phyloP scores from a whole-genome alignment of 2,888 invertebrate genomes.

The Erebia ligea region DNA sequence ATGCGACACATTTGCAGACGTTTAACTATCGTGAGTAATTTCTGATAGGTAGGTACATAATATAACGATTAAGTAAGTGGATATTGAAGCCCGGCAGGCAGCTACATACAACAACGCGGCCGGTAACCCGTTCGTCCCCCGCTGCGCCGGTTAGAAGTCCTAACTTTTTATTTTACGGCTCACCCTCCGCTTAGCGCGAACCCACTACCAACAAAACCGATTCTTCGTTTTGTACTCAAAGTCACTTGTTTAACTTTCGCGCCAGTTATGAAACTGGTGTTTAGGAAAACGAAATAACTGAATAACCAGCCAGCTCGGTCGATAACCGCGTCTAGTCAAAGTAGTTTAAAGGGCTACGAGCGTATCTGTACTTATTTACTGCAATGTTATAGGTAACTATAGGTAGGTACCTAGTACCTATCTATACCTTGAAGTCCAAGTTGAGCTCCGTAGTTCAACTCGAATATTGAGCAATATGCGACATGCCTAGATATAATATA shows the following conservation, averaged over 20 bases:
- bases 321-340: constrained; percentile 25
- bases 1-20: too few relatives aligned
- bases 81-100: constrained; percentile 32
- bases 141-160: constrained; percentile 73
- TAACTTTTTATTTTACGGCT: constrained; percentile 78
- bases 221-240: constrained; percentile 43
- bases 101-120: constrained; percentile 61
- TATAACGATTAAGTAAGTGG: too few relatives aligned
- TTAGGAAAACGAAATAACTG: constrained; percentile 41
- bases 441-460: too few relatives aligned
- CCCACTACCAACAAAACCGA: constrained; percentile 61
- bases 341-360: constrained; percentile 10
- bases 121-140: constrained; percentile 76
- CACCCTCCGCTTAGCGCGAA: constrained; percentile 79
- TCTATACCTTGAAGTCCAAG: too few relatives aligned
- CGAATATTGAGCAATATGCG: too few relatives aligned
- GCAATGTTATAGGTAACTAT: background rate
- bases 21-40: too few relatives aligned
- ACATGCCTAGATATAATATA: too few relatives aligned
- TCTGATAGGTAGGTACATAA: too few relatives aligned
- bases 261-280: constrained; percentile 49
- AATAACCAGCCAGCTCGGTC: constrained; percentile 25
- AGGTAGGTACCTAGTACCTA: background rate
- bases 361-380: background rate
- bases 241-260: constrained; percentile 59